These are phyloP conservation scores for Plagodis dolabraria DNA, from an alignment of 2,888 invertebrate species.

Conservation along the genomic window DNA sequence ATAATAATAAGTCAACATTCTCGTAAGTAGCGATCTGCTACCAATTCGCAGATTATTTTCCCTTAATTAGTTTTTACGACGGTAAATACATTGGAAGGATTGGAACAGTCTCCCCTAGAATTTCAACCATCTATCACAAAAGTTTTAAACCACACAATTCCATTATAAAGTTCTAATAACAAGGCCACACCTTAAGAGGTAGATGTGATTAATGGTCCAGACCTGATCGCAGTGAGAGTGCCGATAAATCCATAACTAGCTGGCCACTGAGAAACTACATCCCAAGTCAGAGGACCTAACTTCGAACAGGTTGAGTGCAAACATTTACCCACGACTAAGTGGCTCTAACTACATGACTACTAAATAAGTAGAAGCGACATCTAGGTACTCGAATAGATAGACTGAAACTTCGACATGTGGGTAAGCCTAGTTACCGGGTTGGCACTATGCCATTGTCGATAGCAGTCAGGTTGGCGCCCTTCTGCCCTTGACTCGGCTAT, in stretches of 20 bases:
- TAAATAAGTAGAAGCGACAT: conserved; percentile 17
- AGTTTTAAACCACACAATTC: no score
- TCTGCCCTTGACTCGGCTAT: conserved; percentile 33
- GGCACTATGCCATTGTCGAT: conserved; percentile 33
- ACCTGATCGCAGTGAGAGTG: conserved; percentile 7
- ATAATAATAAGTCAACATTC: no score
- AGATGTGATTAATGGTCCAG: conserved; percentile 18
- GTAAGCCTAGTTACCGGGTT: conserved; percentile 26
- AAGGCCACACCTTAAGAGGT: conserved; percentile 1
- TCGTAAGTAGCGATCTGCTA: no score
- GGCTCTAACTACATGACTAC: conserved; percentile 21
- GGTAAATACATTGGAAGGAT: no score
- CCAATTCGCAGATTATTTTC: no score
- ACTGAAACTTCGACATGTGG: conserved; percentile 24
- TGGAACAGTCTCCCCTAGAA: no score
- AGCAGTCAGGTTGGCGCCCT: conserved; percentile 36
- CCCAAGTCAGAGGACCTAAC: conserved; percentile 26
- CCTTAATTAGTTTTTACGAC: no score
- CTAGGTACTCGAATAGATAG: conserved; percentile 11
- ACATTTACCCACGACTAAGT: conserved; percentile 33
- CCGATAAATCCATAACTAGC: conserved; percentile 18
- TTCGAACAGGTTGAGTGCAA: conserved; percentile 33
- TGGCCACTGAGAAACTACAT: conserved; percentile 17
- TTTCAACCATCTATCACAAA: no score
- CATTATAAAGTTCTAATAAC: no score